phyloP scores from a whole-genome alignment of 2,888 invertebrate species.

The Conchocele bisecta region DNA sequence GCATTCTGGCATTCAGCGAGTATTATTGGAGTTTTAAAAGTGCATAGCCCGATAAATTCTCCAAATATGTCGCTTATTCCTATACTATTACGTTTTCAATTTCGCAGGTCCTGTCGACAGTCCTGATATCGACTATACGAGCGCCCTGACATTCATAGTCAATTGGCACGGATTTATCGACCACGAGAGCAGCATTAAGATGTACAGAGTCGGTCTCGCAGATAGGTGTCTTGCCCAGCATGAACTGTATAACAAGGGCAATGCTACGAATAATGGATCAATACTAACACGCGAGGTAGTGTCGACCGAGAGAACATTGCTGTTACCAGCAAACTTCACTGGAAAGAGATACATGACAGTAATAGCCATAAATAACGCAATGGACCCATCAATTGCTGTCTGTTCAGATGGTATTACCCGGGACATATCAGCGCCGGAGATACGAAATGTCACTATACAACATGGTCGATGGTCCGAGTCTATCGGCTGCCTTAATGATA shows the following conservation, averaged over 20 bases:
- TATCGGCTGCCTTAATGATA: constrained; percentile 41
- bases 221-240: constrained; percentile 36
- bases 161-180: constrained; percentile 67
- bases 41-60: too few relatives aligned
- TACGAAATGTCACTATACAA: constrained; percentile 48
- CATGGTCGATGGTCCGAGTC: constrained; percentile 41
- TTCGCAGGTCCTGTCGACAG: constrained; percentile 25
- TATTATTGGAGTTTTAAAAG: too few relatives aligned
- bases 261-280: too few relatives aligned
- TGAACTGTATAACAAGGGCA: constrained; percentile 8
- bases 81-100: too few relatives aligned
- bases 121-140: constrained; percentile 64
- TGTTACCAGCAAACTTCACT: constrained; percentile 21
- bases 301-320: constrained; percentile 11
- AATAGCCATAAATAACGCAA: constrained; percentile 68
- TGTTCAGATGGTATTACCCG: constrained; percentile 70
- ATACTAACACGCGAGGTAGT: not conserved
- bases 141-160: constrained; percentile 32
- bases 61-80: too few relatives aligned
- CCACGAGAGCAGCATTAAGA: constrained; percentile 65
- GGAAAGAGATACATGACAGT: constrained; percentile 42
- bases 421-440: constrained; percentile 55
- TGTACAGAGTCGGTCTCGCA: constrained; percentile 52
- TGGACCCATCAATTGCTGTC: constrained; percentile 61
- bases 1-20: too few relatives aligned